Percentiles rank a stretch among this genome's conserved stretches.
These are phyloP conservation scores for Anguilla marmorata DNA, from an alignment of 2,797 vertebrate species.

Conservation along the genomic window DNA sequence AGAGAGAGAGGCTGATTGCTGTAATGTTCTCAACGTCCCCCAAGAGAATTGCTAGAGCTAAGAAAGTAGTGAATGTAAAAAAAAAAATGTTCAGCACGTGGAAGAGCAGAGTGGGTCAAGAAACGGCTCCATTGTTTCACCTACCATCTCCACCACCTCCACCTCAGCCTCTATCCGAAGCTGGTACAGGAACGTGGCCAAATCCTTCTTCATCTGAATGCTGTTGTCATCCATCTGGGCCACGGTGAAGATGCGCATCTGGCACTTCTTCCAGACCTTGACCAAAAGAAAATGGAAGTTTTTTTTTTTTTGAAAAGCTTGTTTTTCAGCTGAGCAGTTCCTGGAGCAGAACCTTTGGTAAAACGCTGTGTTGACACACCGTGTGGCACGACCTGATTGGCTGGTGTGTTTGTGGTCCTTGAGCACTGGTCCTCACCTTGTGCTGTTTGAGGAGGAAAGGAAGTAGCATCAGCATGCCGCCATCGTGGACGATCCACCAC, in stretches of 20 bases:
- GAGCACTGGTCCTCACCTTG: constrained; percentile 75
- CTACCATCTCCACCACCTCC: constrained; percentile 98
- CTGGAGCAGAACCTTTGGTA: neutral
- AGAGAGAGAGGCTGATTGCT: neutral
- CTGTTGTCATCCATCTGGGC: constrained; percentile 99
- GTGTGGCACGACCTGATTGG: neutral
- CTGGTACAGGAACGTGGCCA: constrained; percentile 93
- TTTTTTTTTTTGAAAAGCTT: neutral
- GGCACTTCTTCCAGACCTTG: constrained; percentile 97
- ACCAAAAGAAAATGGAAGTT: neutral
- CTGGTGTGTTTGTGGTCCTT: neutral
- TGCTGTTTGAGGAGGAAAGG: constrained; percentile 97
- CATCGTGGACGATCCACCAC: constrained; percentile 99
- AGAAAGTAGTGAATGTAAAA: neutral
- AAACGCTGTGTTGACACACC: neutral
- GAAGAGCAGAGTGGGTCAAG: neutral
- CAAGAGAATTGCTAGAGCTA: neutral
- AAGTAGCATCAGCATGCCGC: constrained; percentile 97
- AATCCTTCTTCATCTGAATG: constrained; percentile 99
- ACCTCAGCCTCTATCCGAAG: constrained; percentile 95
- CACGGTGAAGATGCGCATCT: constrained; percentile 97
- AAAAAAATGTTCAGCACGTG: neutral
- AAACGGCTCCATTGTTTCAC: neutral
- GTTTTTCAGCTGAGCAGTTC: neutral
- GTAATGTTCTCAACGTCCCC: neutral